Base-by-base conservation (phyloP, 1,140 invertebrate species). In the Caerostris darwini region DNA sequence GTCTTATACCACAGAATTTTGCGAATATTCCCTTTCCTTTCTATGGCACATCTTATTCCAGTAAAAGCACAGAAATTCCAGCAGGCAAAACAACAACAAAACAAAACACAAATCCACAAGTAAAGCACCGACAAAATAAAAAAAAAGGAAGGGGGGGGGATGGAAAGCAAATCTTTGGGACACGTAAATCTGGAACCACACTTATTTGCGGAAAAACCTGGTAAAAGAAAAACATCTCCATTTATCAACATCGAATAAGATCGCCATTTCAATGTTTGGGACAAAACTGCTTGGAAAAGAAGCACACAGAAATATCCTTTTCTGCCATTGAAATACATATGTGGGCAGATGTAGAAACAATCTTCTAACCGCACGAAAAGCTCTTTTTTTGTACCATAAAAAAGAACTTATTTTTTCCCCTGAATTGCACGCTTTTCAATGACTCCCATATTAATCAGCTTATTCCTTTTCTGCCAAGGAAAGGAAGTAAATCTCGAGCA, bases 161-260 rank as follows among this genome's bases (percentile, higher is more conserved):
- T n/a, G 90, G 8, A 67, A 67, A 85, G 17, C 77, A 92, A 77
- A 67, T 85, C 82, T 86, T 19, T 85, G 59, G 54, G 34, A 59
- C 91, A 87, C 91, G 91, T 87, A 69, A 87, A 93, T 87, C 82
- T 53, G 82, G 82, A 86, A 86, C 50, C 6, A 59, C 83, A 69
- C 64, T 59, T 71, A 87, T 69, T 53, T 87, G 53, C 53, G 64
- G 19, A 86, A 87, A 91, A 54, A 56, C 6, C 56, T 7, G 19
- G 7, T 7, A 87, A 77, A 59, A 19, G n/a, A 59, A 61, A 91
- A 93, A 69, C 12, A 50, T 86, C 59, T 69, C 12, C 10, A 93
- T 93, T 87, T 87, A 87, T 93, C 82, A 93, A 71, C 10, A 64
- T 93, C 92, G 8, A n/a, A 54, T 7, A 3, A 19, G 83, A 93